These are phyloP conservation scores for Laticauda laticaudata DNA, from an alignment of 2,113 vertebrate genomes.

Conservation along the genomic window DNA sequence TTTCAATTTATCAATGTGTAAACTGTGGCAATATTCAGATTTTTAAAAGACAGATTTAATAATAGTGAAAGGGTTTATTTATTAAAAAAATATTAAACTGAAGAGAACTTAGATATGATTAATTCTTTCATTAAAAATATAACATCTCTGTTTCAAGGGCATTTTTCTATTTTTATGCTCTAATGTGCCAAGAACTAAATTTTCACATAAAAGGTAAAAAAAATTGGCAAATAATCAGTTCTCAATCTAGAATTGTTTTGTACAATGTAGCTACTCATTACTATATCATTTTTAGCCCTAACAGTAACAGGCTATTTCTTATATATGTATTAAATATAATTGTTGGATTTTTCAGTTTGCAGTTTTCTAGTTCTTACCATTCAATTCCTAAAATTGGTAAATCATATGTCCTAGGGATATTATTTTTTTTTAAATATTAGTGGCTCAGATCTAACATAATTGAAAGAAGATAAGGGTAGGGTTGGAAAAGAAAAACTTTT, in stretches of 20 bases:
- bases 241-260: background rate
- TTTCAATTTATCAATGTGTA: background rate
- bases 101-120: background rate
- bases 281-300: background rate
- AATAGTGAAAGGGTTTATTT: background rate
- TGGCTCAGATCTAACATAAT: background rate
- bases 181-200: background rate
- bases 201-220: background rate
- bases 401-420: background rate
- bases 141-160: conserved; percentile 3
- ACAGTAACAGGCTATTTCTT: background rate
- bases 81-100: background rate
- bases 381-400: background rate
- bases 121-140: background rate
- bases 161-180: background rate
- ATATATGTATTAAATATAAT: background rate
- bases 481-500: background rate
- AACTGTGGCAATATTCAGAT: background rate
- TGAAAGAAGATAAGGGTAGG: background rate
- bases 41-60: background rate
- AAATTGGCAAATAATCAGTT: conserved; percentile 1
- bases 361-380: conserved; percentile 13
- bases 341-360: background rate
- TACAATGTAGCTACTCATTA: background rate
- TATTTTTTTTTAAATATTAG: background rate